Percentiles rank a stretch among this genome's conserved stretches.
Conservation (phyloP, 1,140 invertebrate species). For the Zaprionus ghesquierei region DNA sequence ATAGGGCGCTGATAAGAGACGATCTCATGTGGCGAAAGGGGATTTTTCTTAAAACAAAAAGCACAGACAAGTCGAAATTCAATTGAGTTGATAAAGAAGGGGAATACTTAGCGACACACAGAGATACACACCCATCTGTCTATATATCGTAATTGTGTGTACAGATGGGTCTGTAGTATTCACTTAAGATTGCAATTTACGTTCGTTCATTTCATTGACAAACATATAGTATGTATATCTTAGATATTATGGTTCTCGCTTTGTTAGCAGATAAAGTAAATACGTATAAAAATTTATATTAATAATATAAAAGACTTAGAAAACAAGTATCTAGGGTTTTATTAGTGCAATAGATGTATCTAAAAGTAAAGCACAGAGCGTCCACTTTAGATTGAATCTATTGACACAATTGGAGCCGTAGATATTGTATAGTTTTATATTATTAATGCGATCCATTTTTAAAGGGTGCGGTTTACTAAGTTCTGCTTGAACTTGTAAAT, state of each 20-base stretch:
- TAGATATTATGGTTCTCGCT: not conserved
- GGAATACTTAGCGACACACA: not conserved
- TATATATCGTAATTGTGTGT: not conserved
- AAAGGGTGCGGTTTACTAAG: not conserved
- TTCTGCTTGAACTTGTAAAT: not conserved
- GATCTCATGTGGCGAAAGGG: not conserved
- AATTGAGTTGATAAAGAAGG: not conserved
- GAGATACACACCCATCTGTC: not conserved
- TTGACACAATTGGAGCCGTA: too few relatives aligned
- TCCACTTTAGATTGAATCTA: too few relatives aligned
- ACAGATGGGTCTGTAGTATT: too few relatives aligned
- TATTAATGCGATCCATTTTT: too few relatives aligned
- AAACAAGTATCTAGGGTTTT: too few relatives aligned
- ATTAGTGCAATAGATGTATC: too few relatives aligned
- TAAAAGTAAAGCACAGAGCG: too few relatives aligned
- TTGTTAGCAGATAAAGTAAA: too few relatives aligned
- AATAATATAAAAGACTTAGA: too few relatives aligned
- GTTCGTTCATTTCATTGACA: not conserved
- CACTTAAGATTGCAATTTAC: too few relatives aligned
- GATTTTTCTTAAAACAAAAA: conserved; percentile 30
- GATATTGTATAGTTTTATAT: too few relatives aligned
- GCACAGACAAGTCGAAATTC: not conserved
- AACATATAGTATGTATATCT: not conserved
- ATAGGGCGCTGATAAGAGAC: not conserved
- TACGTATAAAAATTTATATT: too few relatives aligned